Evolutionary conservation across 2,797 vertebrate species (phyloP), one percentile per base, ranked within the genome.

Genomic region (Eidolon dupreanum): DNA sequence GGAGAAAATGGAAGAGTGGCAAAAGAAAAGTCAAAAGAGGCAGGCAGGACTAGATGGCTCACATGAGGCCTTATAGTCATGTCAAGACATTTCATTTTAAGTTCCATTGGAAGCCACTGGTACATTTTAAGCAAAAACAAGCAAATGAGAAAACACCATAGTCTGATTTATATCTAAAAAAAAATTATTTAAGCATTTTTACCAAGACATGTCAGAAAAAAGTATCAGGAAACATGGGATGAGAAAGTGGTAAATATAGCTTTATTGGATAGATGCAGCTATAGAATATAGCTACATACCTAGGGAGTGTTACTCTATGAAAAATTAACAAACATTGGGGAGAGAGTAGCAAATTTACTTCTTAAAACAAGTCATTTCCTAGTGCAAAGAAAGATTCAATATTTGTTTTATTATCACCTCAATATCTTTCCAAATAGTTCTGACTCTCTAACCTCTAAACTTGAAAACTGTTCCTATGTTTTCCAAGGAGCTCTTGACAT

Each of bases 371-470:
- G 28, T 68, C 3, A 71, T 73, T 74, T 61, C 16, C 20, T 68
- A 59, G 24, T 71, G 9, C 5, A 87, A 86, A 92, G 31, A 74
- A 33, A 81, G 26, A 43, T 1, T 22, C 22, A 26, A 13, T 28
- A 36, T 83, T 68, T 95, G 15, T 82, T 92, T 85, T 79, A 13
- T 53, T 57, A 65, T 70, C 16, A 63, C 26, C 36, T 87, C 63
- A 15, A 2, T 81, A 36, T 85, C 92, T 90, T 22, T 4, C 7
- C 28, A 33, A 22, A 22, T 38, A 59, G 11, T 66, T 86, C 7
- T 81, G 59, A 81, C 63, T 86, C 28, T 90, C 89, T 71, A 86
- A 87, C 82, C 73, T 93, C n/a, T 92, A 94, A 74, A 83, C 61
- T 28, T 92, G 63, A 95, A 97, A 71, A 20, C n/a, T 51, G 0